A percentile compares a stretch with the other conserved stretches of the same genome.
These are phyloP conservation scores for Rhadina sibilatrix DNA, from an alignment of 2,113 vertebrate species.

Conservation along the genomic window DNA sequence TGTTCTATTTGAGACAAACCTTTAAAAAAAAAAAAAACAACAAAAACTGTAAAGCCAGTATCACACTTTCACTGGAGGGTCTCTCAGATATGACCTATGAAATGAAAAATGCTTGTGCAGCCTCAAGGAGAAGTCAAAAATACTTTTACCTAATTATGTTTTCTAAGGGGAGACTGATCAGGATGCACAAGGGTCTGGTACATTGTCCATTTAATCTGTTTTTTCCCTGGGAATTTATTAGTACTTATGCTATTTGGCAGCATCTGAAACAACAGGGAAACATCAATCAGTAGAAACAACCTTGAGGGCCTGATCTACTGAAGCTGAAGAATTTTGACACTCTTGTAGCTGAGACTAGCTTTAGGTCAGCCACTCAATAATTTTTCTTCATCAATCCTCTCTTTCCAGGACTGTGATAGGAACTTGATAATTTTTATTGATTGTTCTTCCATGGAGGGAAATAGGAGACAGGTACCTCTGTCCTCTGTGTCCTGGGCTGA, in stretches of 20 bases:
- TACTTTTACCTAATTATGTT: background rate
- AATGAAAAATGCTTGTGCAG: background rate
- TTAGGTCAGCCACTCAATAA: background rate
- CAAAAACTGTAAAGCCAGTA: background rate
- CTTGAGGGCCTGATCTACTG: background rate
- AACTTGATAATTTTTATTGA: background rate
- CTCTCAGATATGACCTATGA: background rate
- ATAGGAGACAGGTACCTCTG: fast-evolving
- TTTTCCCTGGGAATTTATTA: background rate
- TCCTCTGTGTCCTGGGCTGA: background rate
- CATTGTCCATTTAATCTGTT: background rate
- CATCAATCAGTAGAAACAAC: background rate
- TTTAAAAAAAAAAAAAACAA: too few species aligned
- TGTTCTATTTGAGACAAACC: background rate
- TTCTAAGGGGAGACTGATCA: background rate
- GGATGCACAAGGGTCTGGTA: background rate
- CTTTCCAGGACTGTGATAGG: background rate
- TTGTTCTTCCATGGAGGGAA: background rate
- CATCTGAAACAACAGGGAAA: background rate
- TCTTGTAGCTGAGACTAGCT: background rate
- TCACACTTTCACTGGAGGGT: background rate
- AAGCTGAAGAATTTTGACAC: background rate
- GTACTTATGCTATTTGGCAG: background rate
- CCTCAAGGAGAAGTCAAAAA: background rate
- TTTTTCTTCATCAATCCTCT: background rate